phyloP scores from a whole-genome alignment of 2,797 vertebrate genomes.

The Schizopygopsis pylzovi region DNA sequence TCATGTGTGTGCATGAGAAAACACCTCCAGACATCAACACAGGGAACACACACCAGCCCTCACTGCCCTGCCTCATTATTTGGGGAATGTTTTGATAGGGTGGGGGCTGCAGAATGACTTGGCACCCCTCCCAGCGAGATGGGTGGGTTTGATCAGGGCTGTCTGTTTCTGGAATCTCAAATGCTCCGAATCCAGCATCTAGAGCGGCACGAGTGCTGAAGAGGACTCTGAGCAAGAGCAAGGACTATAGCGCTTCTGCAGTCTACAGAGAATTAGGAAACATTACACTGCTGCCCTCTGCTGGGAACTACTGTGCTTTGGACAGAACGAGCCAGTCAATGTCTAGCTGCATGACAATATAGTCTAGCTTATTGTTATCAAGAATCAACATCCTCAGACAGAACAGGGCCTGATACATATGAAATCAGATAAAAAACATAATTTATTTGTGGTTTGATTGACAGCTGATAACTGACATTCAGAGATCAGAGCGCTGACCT shows the following conservation, averaged over 20 bases:
- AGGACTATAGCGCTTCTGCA: conserved; percentile 35
- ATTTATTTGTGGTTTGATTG: background rate
- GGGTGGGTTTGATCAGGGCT: conserved; percentile 52
- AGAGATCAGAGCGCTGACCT: conserved; percentile 74
- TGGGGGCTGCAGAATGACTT: conserved; percentile 55
- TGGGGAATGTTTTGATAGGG: conserved; percentile 63
- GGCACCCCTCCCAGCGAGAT: conserved; percentile 59
- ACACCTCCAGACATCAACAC: conserved; percentile 22
- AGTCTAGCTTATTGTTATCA: background rate
- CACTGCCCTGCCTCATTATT: conserved; percentile 58
- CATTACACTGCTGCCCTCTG: conserved; percentile 50
- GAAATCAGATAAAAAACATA: background rate
- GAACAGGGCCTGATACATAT: background rate
- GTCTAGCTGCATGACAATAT: background rate
- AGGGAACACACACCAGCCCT: conserved; percentile 17
- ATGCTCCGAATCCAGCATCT: conserved; percentile 55
- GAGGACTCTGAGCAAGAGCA: conserved; percentile 29
- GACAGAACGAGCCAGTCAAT: background rate
- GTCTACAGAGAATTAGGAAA: conserved; percentile 26
- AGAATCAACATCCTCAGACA: background rate
- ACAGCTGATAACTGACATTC: background rate
- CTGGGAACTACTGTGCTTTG: conserved; percentile 33
- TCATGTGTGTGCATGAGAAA: conserved; percentile 2
- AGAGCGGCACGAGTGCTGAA: conserved; percentile 35
- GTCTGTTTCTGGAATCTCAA: conserved; percentile 62